These are phyloP conservation scores for Pseudonaja textilis DNA, from an alignment of 2,113 vertebrate genomes.

Conservation along the genomic window DNA sequence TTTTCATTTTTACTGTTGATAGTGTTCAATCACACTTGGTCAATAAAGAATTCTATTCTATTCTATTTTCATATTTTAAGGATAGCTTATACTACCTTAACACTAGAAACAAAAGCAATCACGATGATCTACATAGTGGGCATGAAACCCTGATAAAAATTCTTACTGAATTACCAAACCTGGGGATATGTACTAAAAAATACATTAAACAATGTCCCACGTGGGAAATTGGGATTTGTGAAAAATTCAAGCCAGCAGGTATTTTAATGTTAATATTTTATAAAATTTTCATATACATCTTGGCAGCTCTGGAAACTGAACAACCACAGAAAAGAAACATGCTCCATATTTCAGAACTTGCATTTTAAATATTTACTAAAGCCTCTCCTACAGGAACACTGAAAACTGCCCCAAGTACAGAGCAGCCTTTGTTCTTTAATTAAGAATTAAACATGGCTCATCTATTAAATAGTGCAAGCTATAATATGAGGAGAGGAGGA, in stretches of 20 bases:
- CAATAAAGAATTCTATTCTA: no score
- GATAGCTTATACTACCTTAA: neutral
- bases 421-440: neutral
- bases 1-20: neutral
- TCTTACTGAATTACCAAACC: neutral
- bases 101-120: neutral
- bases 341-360: neutral
- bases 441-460: neutral
- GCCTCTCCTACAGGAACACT: neutral
- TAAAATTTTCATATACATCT: conserved; percentile 1
- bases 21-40: no score
- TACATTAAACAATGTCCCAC: neutral
- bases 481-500: no score
- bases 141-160: neutral
- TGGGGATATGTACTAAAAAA: neutral
- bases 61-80: neutral
- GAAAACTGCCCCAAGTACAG: neutral
- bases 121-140: neutral
- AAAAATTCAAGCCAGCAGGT: neutral
- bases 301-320: neutral
- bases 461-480: neutral
- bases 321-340: neutral
- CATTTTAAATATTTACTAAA: neutral
- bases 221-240: neutral
- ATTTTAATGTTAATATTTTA: conserved; percentile 10